These are phyloP conservation scores for Sebastiscus tertius DNA, from an alignment of 2,797 vertebrate genomes.

Conservation along the genomic window DNA sequence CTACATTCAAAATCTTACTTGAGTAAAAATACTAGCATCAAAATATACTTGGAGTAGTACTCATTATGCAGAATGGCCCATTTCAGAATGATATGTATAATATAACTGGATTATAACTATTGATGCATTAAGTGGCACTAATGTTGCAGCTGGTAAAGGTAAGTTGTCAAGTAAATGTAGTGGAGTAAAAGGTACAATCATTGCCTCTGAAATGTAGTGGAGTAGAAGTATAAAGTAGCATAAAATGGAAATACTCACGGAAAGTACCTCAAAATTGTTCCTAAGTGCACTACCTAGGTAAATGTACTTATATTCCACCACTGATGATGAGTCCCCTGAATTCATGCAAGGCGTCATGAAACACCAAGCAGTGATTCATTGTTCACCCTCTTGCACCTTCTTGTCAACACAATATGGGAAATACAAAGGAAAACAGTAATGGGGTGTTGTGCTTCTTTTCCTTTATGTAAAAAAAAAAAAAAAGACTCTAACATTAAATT, in stretches of 20 bases:
- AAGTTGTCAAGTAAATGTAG: too few relatives aligned
- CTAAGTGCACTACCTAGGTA: too few relatives aligned
- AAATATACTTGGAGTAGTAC: not conserved
- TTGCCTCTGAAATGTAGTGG: too few relatives aligned
- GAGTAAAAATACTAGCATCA: not conserved
- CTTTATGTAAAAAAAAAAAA: constrained; percentile 68
- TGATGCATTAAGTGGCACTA: not conserved
- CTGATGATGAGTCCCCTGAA: too few relatives aligned
- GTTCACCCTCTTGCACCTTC: constrained; percentile 52
- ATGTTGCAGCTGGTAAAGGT: not conserved
- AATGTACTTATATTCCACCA: too few relatives aligned
- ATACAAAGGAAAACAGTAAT: constrained; percentile 52
- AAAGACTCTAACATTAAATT: not conserved
- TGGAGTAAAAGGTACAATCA: too few relatives aligned
- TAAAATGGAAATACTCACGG: too few relatives aligned
- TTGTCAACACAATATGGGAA: constrained; percentile 17
- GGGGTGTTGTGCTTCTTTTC: constrained; percentile 63
- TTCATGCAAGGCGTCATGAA: too few relatives aligned
- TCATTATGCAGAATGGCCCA: not conserved
- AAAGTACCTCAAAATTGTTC: too few relatives aligned
- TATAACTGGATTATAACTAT: too few relatives aligned
- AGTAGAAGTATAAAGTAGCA: too few relatives aligned
- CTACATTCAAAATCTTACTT: not conserved
- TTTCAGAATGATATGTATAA: too few relatives aligned
- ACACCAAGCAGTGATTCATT: constrained; percentile 43